Base-by-base conservation (phyloP, 1,140 invertebrate genomes). In the Drosophila setifemur region DNA sequence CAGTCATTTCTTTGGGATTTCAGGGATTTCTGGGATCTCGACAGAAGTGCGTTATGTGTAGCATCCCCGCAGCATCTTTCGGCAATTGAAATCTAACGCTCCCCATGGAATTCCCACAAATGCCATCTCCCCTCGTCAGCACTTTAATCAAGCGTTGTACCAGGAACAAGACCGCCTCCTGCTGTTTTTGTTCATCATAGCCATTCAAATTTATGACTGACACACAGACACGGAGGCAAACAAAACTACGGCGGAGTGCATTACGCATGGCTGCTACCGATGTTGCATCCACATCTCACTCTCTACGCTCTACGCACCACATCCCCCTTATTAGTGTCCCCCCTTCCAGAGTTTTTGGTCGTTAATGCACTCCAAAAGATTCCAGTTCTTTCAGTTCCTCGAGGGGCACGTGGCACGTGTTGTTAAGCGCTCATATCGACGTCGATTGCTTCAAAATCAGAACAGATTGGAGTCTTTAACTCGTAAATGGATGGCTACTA, bases 141-240 rank as follows among this genome's bases (percentile, higher is more conserved):
- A 64, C 58, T 66, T 64, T 66, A 66, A 66, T 69, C 37, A 68
- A 55, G 11, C 39, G 31, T 68, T 68, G 69, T 49, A 44, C 64
- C 12, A 12, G 39, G 67, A 69, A 53, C 54, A 52, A 26, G 31
- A 66, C 26, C 42, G 61, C 61, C 43, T 25, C 55, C 67, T 42
- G 67, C 47, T 72, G 69, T 47, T 72, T n/a, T 53, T 43, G 26
- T 63, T 49, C 69, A 63, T 29, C 54, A 71, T 49, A 49, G 33
- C 69, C 67, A 72, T 72, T 53, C 72, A 72, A 61, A 45, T 72
- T 72, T 72, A 72, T 72, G 55, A 29, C 55, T 19, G 49, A 61
- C 42, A 64, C 42, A 64, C 42, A 61, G 54, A 69, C 39, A 72
- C 47, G 63, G 23, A 29, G 8, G 33, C 33, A 61, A 33, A 61